phyloP scores from a whole-genome alignment of 2,113 vertebrate genomes.

The Coracopsis vasa region DNA sequence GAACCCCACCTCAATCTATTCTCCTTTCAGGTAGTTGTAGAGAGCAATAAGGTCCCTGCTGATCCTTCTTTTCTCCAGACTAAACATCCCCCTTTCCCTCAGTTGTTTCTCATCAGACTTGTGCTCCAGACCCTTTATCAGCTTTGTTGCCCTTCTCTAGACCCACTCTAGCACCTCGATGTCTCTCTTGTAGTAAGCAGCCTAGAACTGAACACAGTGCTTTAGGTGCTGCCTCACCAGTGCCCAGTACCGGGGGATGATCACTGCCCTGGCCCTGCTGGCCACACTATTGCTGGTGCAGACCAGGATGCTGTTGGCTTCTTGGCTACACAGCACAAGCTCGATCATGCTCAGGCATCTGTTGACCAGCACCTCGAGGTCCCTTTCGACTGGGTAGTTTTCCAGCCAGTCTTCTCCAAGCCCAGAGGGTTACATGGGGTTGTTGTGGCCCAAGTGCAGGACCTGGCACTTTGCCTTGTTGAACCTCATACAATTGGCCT shows the following conservation, averaged over 20 bases:
- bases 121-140: not conserved
- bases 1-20: fast-evolving
- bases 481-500: not conserved
- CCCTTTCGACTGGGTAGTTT: not conserved
- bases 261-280: not conserved
- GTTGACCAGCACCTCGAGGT: not conserved
- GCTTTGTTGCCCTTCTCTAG: fast-evolving
- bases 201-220: not conserved
- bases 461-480: not conserved
- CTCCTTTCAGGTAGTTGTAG: not conserved
- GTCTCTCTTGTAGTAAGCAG: not conserved
- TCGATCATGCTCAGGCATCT: not conserved
- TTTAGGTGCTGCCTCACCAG: not conserved
- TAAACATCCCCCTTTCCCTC: not conserved
- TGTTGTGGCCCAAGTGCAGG: not conserved
- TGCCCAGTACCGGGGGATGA: fast-evolving
- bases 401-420: not conserved
- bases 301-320: not conserved
- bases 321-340: not conserved
- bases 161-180: fast-evolving
- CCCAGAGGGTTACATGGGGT: not conserved
- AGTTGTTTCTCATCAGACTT: fast-evolving
- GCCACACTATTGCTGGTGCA: not conserved
- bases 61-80: not conserved
- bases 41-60: too few relatives aligned